Evolutionary conservation across 1,140 invertebrate genomes (phyloP).

Genomic region (Varroa destructor): DNA sequence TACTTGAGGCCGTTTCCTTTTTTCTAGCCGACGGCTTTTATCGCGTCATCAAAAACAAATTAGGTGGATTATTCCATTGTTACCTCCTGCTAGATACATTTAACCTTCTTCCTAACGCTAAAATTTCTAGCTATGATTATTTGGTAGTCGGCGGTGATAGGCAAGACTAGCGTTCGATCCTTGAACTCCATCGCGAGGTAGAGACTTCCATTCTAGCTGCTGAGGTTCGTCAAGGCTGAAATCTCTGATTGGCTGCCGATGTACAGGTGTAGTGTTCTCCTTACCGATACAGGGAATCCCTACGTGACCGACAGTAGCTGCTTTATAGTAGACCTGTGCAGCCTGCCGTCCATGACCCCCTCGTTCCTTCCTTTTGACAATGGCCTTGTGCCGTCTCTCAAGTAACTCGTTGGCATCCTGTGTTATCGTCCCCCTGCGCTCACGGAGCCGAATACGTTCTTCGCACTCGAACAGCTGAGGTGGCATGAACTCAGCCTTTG

Average conservation of each 20-base stretch:
- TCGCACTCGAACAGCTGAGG: constrained; percentile 1
- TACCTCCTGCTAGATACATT: no score
- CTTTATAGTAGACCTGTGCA: neutral
- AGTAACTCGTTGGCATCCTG: constrained; percentile 9
- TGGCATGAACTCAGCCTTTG: neutral
- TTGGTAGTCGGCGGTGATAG: no score
- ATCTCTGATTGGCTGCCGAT: neutral
- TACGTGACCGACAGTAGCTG: no score
- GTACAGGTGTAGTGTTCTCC: constrained; percentile 11
- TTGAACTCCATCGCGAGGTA: neutral
- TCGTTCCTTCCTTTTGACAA: neutral
- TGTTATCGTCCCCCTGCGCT: neutral
- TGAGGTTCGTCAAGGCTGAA: constrained; percentile 16
- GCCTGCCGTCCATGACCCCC: neutral
- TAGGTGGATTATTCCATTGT: no score
- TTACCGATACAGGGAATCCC: neutral
- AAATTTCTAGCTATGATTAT: no score
- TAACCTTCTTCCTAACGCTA: no score
- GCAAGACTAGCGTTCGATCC: no score
- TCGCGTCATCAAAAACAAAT: no score
- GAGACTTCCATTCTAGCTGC: constrained; percentile 18
- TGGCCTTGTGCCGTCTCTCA: constrained; percentile 2
- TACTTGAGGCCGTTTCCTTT: no score
- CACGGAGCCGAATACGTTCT: constrained; percentile 19
- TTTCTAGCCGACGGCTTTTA: no score